Evolutionary conservation across 2,888 invertebrate genomes (phyloP), one percentile per base, ranked within the genome.

Genomic region (Tanypteryx hageni): DNA sequence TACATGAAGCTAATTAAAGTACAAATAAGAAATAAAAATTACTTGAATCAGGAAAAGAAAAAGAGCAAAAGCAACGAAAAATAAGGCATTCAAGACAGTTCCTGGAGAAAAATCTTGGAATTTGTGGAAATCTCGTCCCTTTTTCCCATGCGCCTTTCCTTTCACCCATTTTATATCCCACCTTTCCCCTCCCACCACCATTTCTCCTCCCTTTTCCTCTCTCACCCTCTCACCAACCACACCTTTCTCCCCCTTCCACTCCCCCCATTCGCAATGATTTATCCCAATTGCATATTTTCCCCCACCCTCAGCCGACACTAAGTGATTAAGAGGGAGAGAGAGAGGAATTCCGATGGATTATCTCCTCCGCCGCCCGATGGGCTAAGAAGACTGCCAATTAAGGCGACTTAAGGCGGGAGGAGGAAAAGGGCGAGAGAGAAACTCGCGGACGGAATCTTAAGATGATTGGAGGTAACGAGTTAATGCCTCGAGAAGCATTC

Each of bases 401-500:
- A 76, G 76, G 76, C 22, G 76, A 76, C 76, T 27, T 76, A 76
- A 76, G n/a, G 76, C 76, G 10, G 27, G 27, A 27, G 76, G 76
- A 13, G 61, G 61, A 7, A 4, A 7, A 61, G 44, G 7, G 18
- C 0, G 61, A 18, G 61, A 13, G 76, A 27, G 76, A 27, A 14
- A 27, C 22, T 76, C 76, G 76, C 22, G 76, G 76, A 76, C 22
- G 22, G 76, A 76, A 76, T 76, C 76, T 76, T 76, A 76, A 76
- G 76, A 76, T 76, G 76, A 76, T 76, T 76, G 76, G 76, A 76
- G 76, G 76, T 76, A 76, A 76, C 76, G 27, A 76, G 76, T 76
- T 76, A 76, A 76, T 76, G 76, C 76, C 76, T 13, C 27, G 10
- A 27, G 76, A 76, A 76, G 76, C 76, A 76, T 76, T 76, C 76